Percentiles rank a stretch among this genome's conserved stretches.
Conservation (phyloP, 2,113 vertebrate genomes). For the Tautogolabrus adspersus region DNA sequence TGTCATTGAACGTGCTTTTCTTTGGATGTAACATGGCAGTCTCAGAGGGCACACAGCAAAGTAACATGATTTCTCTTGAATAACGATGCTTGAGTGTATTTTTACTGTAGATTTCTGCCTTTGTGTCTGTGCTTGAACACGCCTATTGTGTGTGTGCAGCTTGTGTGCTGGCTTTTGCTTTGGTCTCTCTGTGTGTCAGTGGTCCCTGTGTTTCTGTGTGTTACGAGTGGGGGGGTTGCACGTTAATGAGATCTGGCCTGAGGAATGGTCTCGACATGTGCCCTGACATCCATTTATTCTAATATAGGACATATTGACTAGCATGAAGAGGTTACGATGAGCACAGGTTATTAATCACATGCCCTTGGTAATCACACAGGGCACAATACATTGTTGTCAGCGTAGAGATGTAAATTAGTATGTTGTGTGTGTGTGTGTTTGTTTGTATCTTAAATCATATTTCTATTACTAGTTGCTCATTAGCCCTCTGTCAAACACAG, state of each 20-base stretch:
- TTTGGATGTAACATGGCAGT: not conserved
- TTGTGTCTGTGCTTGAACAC: not conserved
- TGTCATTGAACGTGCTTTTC: slow-evolving; percentile 7
- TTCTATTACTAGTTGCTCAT: slow-evolving; percentile 46
- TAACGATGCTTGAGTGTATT: not conserved
- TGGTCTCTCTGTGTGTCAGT: not conserved
- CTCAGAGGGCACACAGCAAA: not conserved
- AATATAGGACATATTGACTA: slow-evolving; percentile 38
- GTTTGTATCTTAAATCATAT: slow-evolving; percentile 22
- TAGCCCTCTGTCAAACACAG: slow-evolving; percentile 34
- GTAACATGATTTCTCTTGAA: slow-evolving; percentile 28
- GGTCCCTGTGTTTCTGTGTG: not conserved
- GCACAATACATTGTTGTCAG: slow-evolving; percentile 11
- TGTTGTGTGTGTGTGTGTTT: slow-evolving; percentile 19
- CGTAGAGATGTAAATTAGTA: slow-evolving; percentile 10
- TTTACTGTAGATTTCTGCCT: not conserved
- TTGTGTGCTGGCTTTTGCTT: not conserved
- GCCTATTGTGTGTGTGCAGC: not conserved
- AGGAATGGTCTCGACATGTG: slow-evolving; percentile 36
- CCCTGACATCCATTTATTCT: slow-evolving; percentile 50
- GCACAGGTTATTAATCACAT: slow-evolving; percentile 49
- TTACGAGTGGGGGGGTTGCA: slow-evolving; percentile 8
- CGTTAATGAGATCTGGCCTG: slow-evolving; percentile 37
- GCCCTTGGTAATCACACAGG: slow-evolving; percentile 39
- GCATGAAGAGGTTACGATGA: slow-evolving; percentile 29